Base-by-base conservation (phyloP, 1,140 invertebrate genomes). In the Drosophila mauritiana region DNA sequence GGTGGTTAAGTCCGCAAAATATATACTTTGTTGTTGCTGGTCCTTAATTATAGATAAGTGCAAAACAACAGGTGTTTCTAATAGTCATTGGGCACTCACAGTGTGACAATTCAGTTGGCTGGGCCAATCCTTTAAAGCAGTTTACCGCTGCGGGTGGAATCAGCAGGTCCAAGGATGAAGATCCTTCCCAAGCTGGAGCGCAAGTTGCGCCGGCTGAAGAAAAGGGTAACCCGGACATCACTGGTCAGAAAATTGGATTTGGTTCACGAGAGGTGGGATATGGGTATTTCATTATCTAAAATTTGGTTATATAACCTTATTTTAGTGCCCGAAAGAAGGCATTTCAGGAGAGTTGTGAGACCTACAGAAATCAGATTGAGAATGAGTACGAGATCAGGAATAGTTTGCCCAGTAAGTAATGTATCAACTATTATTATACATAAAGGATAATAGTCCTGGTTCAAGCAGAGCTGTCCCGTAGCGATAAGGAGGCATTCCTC, bases 41-140 rank as follows among this genome's bases (percentile, higher is more conserved):
- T 65, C 46, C 53, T 89, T 69, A 88, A 88, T 88, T 88, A 88
- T 89, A 89, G 65, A 89, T 83, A 69, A 83, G 72, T 77, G 84
- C 83, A 88, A 83, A 88, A 88, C 67, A 83, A 83, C 84, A 89
- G 80, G 72, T 83, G 83, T 80, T 77, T 62, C 77, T 88, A 80
- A 83, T 83, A 51, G 53, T 20, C 75, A 73, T 40, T 53, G 6
- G 15, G 6, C 17, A 42, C 40, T 20, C 25, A 4, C 36, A 10
- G 15, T 13, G 48, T 55, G 25, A 22, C 6, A 7, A 4, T 54
- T 46, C 42, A 20, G 27, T 73, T 15, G 39, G 13, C n/a, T 31
- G 27, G 46, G 45, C 20, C 8, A 17, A 13, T 54, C 25, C 45
- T 42, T 31, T 5, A 13, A 8, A 42, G 39, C 73, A 86, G 54